phyloP scores from a whole-genome alignment of 1,140 invertebrate species.

The Drosophila mojavensis region DNA sequence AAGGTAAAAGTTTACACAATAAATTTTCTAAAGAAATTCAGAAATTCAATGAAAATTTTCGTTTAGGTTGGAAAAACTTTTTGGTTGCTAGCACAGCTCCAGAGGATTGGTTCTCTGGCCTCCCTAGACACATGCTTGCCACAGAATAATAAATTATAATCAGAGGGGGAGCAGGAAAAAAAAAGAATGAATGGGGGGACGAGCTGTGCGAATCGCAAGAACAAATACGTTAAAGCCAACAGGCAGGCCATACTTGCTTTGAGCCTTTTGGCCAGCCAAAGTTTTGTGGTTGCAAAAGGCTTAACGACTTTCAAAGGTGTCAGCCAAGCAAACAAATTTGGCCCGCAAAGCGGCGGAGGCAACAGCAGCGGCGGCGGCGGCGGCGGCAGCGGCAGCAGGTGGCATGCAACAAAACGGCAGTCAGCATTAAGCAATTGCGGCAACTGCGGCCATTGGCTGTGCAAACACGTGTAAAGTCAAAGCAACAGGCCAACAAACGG shows the following conservation, averaged over 20 bases:
- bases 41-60: too few relatives aligned
- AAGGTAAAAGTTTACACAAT: too few relatives aligned
- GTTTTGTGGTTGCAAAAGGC: constrained; percentile 16
- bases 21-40: too few relatives aligned
- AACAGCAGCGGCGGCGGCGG: background rate
- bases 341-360: constrained; percentile 31
- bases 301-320: constrained; percentile 59
- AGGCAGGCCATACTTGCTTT: constrained; percentile 56
- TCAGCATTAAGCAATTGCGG: constrained; percentile 7
- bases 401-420: constrained; percentile 23
- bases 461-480: constrained; percentile 25
- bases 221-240: constrained; percentile 24
- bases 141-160: constrained; percentile 7
- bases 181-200: background rate
- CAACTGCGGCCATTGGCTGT: constrained; percentile 21
- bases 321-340: constrained; percentile 74
- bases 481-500: constrained; percentile 51
- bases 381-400: constrained; percentile 8
- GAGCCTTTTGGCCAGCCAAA: constrained; percentile 50
- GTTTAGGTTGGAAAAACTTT: too few relatives aligned
- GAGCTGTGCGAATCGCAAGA: background rate
- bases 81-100: too few relatives aligned
- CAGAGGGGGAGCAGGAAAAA: background rate
- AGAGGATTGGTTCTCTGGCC: too few relatives aligned
- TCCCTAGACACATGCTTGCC: background rate